Percentiles rank a stretch among this genome's conserved stretches.
These are phyloP conservation scores for Amphipyra tragopoginis DNA, from an alignment of 2,888 invertebrate species.

Conservation along the genomic window DNA sequence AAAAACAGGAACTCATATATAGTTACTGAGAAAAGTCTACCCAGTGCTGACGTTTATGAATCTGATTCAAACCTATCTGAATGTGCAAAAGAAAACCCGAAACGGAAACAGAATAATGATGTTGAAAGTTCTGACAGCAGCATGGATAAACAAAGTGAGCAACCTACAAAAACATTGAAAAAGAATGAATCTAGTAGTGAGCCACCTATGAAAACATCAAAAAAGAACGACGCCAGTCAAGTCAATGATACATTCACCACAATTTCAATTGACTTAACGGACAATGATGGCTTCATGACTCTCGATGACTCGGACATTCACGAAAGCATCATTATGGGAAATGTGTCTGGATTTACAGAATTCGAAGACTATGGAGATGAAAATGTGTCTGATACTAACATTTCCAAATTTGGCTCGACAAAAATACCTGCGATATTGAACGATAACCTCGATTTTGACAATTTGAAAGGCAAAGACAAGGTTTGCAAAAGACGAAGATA, in stretches of 20 bases:
- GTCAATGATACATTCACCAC: slow-evolving; percentile 41
- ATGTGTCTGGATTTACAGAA: slow-evolving; percentile 80
- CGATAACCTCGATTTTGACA: slow-evolving; percentile 84
- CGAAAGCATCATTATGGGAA: slow-evolving; percentile 82
- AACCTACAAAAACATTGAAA: slow-evolving; percentile 41
- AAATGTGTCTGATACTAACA: slow-evolving; percentile 52
- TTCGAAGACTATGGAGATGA: slow-evolving; percentile 68
- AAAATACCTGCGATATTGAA: slow-evolving; percentile 83
- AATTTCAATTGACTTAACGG: slow-evolving; percentile 74
- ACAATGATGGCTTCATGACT: slow-evolving; percentile 61
- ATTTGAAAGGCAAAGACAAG: slow-evolving; percentile 81
- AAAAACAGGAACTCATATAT: slow-evolving; percentile 71
- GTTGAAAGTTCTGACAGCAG: slow-evolving; percentile 65
- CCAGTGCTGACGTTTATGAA: slow-evolving; percentile 88
- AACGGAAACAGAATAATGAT: slow-evolving; percentile 52
- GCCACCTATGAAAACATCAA: slow-evolving; percentile 35
- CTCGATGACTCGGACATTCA: slow-evolving; percentile 66
- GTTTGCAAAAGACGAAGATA: slow-evolving; percentile 75
- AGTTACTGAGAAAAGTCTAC: slow-evolving; percentile 81
- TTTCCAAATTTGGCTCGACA: slow-evolving; percentile 79
- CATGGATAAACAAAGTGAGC: slow-evolving; percentile 44
- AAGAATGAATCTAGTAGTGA: slow-evolving; percentile 44
- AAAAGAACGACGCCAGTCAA: slow-evolving; percentile 46
- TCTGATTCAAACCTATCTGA: slow-evolving; percentile 87
- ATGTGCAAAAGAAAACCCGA: slow-evolving; percentile 58